Conservation (phyloP, 2,113 vertebrate genomes). For the Nipponia nippon region DNA sequence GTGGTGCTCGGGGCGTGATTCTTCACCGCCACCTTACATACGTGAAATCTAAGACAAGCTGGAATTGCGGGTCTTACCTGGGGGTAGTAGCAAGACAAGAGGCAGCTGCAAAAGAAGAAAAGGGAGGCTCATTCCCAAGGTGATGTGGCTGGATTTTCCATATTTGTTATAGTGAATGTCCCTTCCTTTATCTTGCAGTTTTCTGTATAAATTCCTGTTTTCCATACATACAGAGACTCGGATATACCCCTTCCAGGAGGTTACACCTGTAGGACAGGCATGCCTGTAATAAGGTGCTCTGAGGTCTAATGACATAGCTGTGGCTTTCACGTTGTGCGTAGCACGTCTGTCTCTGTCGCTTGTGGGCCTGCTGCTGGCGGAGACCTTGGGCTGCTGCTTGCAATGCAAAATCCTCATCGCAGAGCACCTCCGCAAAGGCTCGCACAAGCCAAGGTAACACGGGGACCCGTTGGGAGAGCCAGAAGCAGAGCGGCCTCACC, state of each 20-base stretch:
- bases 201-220: neutral
- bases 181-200: neutral
- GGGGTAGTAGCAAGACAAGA: neutral
- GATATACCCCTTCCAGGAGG: accelerated
- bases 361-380: neutral
- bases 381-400: neutral
- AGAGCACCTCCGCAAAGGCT: neutral
- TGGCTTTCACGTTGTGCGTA: neutral
- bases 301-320: neutral
- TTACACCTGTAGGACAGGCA: neutral
- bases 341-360: neutral
- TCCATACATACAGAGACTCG: neutral
- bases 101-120: neutral
- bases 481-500: neutral
- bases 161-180: neutral
- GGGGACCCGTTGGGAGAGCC: neutral
- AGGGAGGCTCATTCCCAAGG: neutral
- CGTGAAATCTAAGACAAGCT: neutral
- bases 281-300: neutral
- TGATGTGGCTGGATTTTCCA: neutral
- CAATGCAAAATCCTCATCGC: neutral
- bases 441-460: neutral
- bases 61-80: neutral
- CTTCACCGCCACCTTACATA: neutral
- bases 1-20: neutral